Percentiles rank a stretch among this genome's conserved stretches.
phyloP scores from a whole-genome alignment of 53 echinoderm and acorn worm genomes.

The Crossaster papposus region DNA sequence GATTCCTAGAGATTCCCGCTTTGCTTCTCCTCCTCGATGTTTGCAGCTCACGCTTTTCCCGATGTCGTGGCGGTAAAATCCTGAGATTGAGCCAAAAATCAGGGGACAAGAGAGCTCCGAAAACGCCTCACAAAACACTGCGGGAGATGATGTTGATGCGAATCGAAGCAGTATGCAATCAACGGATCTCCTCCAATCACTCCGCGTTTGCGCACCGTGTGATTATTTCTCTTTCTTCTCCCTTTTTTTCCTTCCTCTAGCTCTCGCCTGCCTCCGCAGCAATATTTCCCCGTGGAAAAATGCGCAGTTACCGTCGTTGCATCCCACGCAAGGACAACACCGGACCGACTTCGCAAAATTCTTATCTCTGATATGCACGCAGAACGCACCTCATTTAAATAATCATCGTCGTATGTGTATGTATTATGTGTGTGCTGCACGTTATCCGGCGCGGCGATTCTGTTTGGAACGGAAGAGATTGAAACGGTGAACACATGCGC shows the following conservation, averaged over 20 bases:
- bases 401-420: not conserved
- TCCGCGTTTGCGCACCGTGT: not conserved
- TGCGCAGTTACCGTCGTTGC: not conserved
- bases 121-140: not conserved
- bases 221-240: not conserved
- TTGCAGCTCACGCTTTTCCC: not conserved
- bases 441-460: not conserved
- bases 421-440: not conserved
- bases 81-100: not conserved
- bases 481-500: not conserved
- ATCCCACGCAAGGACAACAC: constrained; percentile 5
- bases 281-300: constrained; percentile 1
- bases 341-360: not conserved
- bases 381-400: constrained; percentile 27
- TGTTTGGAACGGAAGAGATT: not conserved
- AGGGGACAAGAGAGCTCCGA: not conserved
- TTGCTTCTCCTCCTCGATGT: not conserved
- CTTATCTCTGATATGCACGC: not conserved
- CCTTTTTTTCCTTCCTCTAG: not conserved
- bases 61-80: not conserved
- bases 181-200: not conserved
- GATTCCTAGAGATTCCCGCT: not conserved
- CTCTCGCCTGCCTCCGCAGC: not conserved
- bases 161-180: not conserved
- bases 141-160: not conserved